Percentiles rank a stretch among this genome's conserved stretches.
Evolutionary conservation across 1,140 invertebrate species (phyloP).

Genomic region (Drosophila repleta): DNA sequence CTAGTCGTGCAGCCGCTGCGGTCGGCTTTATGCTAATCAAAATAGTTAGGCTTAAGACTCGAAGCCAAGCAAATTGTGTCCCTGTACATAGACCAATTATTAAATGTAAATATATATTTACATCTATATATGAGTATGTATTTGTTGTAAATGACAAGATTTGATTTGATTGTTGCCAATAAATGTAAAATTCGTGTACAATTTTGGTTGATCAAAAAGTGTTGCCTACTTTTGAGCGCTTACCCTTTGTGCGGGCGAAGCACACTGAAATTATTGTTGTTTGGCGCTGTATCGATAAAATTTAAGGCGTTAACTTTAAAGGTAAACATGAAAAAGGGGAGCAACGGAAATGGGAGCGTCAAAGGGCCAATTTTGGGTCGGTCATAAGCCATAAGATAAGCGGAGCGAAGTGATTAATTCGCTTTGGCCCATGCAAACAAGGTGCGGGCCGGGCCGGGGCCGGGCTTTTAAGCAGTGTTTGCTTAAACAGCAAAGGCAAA

Average conservation of each 20-base stretch:
- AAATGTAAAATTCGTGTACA: conserved; percentile 41
- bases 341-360: conserved; percentile 45
- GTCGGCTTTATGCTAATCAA: conserved; percentile 66
- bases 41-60: conserved; percentile 27
- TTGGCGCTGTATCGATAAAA: conserved; percentile 7
- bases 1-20: conserved; percentile 60
- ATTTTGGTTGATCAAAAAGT: conserved; percentile 12
- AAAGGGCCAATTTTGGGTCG: conserved; percentile 11
- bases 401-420: conserved; percentile 70
- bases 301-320: conserved; percentile 54
- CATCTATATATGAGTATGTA: conserved; percentile 27
- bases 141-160: conserved; percentile 24
- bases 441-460: conserved; percentile 51
- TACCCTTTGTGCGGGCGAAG: neutral
- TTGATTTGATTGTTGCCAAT: conserved; percentile 48
- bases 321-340: conserved; percentile 2
- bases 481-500: conserved; percentile 24
- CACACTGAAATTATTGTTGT: neutral
- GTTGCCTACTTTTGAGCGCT: conserved; percentile 24
- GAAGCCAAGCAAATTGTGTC: conserved; percentile 5
- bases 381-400: neutral
- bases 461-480: conserved; percentile 39
- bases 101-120: conserved; percentile 53
- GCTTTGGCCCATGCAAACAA: conserved; percentile 49
- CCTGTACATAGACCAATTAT: conserved; percentile 43